phyloP scores from a whole-genome alignment of 2,888 invertebrate species.

The Gortyna flavago region DNA sequence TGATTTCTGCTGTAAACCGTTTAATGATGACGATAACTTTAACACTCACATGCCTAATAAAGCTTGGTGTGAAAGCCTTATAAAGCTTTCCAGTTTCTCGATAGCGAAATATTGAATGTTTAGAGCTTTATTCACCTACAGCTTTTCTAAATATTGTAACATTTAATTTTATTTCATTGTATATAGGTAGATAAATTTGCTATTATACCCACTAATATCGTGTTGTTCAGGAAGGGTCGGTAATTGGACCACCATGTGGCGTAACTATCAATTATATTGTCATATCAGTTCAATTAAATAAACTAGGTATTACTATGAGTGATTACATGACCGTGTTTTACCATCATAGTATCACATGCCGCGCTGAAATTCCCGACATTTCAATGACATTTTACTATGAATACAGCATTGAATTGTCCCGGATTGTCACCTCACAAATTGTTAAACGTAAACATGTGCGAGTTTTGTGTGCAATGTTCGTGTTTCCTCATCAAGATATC shows the following conservation, averaged over 20 bases:
- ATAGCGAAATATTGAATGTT: not conserved
- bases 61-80: not conserved
- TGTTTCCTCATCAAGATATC: constrained; percentile 78
- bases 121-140: not conserved
- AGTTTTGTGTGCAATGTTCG: constrained; percentile 72
- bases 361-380: constrained; percentile 22
- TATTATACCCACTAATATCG: not conserved
- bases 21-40: constrained; percentile 35
- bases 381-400: constrained; percentile 45
- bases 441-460: constrained; percentile 58
- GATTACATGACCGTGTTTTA: constrained; percentile 1
- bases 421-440: constrained; percentile 63
- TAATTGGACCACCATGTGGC: constrained; percentile 13
- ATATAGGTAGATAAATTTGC: not conserved
- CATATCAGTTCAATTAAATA: constrained; percentile 7
- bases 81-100: not conserved
- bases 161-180: not conserved
- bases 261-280: constrained; percentile 10
- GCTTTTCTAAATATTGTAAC: not conserved
- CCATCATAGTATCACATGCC: constrained; percentile 13
- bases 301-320: not conserved
- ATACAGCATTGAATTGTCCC: constrained; percentile 49
- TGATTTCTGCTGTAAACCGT: constrained; percentile 40
- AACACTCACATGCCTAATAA: not conserved
- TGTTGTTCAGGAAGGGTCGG: not conserved